Base-by-base conservation (phyloP, 2,113 vertebrate species). In the Spheniscus mendiculus region DNA sequence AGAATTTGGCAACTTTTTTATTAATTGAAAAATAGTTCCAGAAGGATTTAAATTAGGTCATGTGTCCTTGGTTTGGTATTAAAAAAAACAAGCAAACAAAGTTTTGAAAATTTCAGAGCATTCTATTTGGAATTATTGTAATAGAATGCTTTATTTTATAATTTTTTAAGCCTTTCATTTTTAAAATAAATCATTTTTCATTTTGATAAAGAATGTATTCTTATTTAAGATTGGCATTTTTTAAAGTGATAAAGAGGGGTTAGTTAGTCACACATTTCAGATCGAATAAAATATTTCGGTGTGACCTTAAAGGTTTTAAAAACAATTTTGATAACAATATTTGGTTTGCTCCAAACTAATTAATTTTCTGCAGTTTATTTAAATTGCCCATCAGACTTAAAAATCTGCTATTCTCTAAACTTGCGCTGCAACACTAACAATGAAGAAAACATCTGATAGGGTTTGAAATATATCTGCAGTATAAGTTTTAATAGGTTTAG, bases 241-340 rank as follows among this genome's bases (percentile, higher is more conserved):
- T 38, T 6, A 16, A 40, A 65, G 76, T 1, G 0, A 8, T 26
- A n/a, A 32, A 78, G 38, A 52, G 0, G 1, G 0, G 1, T 81
- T 83, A 32, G 9, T 56, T 47, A 32, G 30, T 76, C 7, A 63
- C 19, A 32, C 7, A 61, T 45, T 70, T 88, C 36, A 77, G 12
- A 63, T 40, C 0, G 1, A 44, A 47, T 34, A 15, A 58, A 87
- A 32, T 56, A 65, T 40, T 83, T 71, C 52, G 5, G 2, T 58
- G 10, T 53, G 50, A 61, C 23, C 11, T 67, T 67, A 74, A 80
- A 73, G 21, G 15, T 55, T 84, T 62, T 62, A 14, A 84, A 80
- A 67, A 7, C 9, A 49, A 19, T 67, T 74, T 27, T 55, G 12
- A n/a, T 61, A 73, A 22, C 19, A 63, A 36, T 29, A 3, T 67